Conservation (phyloP, 2,888 invertebrate genomes). For the Trachelus troglodyta region DNA sequence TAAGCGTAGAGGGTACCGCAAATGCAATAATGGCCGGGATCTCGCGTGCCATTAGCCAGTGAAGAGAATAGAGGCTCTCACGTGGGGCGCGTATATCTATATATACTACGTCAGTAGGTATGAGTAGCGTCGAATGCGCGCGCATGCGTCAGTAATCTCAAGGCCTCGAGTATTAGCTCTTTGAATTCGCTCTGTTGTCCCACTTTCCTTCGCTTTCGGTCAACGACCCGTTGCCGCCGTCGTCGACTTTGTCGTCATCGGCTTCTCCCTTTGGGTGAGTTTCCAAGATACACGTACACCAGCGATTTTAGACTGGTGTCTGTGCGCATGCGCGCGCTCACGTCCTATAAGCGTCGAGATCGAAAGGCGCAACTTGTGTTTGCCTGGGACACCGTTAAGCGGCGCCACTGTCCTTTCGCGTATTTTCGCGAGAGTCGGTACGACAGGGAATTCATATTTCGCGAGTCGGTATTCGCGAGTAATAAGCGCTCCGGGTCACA, state of each 20-base stretch:
- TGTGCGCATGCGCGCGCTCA: not conserved
- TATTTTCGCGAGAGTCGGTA: conserved; percentile 54
- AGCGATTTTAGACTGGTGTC: conserved; percentile 9
- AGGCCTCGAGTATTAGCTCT: conserved; percentile 63
- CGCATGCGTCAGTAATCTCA: conserved; percentile 63
- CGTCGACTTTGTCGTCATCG: not conserved
- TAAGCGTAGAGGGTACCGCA: not conserved
- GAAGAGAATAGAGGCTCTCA: conserved; percentile 27
- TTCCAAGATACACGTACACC: conserved; percentile 57
- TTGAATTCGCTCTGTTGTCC: conserved; percentile 60
- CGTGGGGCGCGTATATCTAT: not conserved
- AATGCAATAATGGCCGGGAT: conserved; percentile 12
- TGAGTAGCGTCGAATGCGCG: conserved; percentile 29
- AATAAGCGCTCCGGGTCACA: not conserved
- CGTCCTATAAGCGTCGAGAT: not conserved
- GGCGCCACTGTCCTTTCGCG: conserved; percentile 61
- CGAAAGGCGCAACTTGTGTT: conserved; percentile 19
- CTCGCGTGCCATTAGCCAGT: conserved; percentile 28
- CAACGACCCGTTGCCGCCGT: conserved; percentile 55
- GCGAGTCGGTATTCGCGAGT: conserved; percentile 32
- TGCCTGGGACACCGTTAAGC: conserved; percentile 33
- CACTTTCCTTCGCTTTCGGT: conserved; percentile 65
- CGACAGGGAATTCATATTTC: conserved; percentile 44
- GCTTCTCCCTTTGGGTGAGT: conserved; percentile 50
- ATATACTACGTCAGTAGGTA: not conserved